Percentiles rank a stretch among this genome's conserved stretches.
These are phyloP conservation scores for Loripinus fragilis DNA, from an alignment of 2,888 invertebrate genomes.

Conservation along the genomic window DNA sequence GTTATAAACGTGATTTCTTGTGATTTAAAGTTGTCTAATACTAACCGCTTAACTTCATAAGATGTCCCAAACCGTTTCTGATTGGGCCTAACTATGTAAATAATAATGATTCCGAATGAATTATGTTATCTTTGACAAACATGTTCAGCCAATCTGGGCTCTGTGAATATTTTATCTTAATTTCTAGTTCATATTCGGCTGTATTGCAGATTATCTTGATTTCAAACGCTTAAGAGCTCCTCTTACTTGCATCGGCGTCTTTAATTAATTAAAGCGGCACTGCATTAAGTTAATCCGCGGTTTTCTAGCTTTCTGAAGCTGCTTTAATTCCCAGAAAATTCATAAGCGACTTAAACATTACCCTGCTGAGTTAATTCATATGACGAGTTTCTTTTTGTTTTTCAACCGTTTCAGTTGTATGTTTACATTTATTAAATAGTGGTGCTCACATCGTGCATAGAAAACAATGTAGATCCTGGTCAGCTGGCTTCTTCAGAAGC, in stretches of 20 bases:
- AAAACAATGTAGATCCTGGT: too few species aligned
- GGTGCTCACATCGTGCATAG: too few species aligned
- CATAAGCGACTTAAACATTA: slow-evolving; percentile 51
- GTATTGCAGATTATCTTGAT: neutral
- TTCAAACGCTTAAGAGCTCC: neutral
- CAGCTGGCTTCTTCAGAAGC: too few species aligned
- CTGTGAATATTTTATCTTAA: slow-evolving; percentile 59
- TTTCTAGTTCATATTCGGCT: slow-evolving; percentile 42
- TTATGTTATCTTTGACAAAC: slow-evolving; percentile 55
- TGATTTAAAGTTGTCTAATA: slow-evolving; percentile 7
- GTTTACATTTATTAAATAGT: too few species aligned
- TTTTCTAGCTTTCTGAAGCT: slow-evolving; percentile 12
- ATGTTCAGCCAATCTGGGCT: slow-evolving; percentile 47
- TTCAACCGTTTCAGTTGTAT: too few species aligned
- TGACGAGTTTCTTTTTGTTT: too few species aligned
- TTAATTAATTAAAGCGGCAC: slow-evolving; percentile 22
- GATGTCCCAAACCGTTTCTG: slow-evolving; percentile 28
- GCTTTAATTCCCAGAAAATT: slow-evolving; percentile 54
- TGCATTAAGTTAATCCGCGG: slow-evolving; percentile 20
- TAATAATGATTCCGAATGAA: slow-evolving; percentile 49
- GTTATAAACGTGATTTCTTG: neutral
- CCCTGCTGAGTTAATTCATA: too few species aligned
- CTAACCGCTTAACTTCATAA: slow-evolving; percentile 46
- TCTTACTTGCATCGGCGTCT: neutral
- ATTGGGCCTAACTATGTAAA: slow-evolving; percentile 56